Base-by-base conservation (phyloP, 2,888 invertebrate species). In the Plebejus anna region DNA sequence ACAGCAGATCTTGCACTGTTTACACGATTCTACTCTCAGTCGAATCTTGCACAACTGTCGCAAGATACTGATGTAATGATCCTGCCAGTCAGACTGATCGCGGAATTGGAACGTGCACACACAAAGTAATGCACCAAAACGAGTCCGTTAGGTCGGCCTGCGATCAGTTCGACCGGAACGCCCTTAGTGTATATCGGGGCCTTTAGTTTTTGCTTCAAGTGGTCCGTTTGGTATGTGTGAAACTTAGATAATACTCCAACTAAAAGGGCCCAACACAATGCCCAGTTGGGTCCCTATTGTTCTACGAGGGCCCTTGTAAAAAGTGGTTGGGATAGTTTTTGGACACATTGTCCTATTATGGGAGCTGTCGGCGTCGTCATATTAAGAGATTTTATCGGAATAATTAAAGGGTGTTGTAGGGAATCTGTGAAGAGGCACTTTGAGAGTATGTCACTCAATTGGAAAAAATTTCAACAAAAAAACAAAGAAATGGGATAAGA, bases 281-380 rank as follows among this genome's bases (percentile, higher is more conserved):
- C 73, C 28, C 72, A 73, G 73, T 73, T 51, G 73, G 73, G 47
- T 13, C 13, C 3, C 73, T 32, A 73, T 73, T 73, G 73, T 73
- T 73, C 73, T 55, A 55, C 32, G 51, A 73, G 55, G 36, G 55
- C 47, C 28, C 36, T 42, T 57, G 47, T 57, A 78, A 79, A 77
- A 75, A 75, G 71, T 11, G 16, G 72, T 77, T 70, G n/a, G 77
- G 42, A 38, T 75, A 70, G 77, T 77, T 75, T 77, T 78, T 76
- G 73, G 51, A 71, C 38, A n/a, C 42, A 47, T 51, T 72, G 72
- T 51, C 51, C 28, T 11, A 47, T 51, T 72, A 22, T 13, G 47
- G 3, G 73, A 51, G 73, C 73, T 73, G 73, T 73, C 51, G 16
- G 51, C 55, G 16, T 71, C 71, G 28, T 72, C 66, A 66, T 66